These are phyloP conservation scores for Myioborus miniatus DNA, from an alignment of 2,797 vertebrate species.

Conservation along the genomic window DNA sequence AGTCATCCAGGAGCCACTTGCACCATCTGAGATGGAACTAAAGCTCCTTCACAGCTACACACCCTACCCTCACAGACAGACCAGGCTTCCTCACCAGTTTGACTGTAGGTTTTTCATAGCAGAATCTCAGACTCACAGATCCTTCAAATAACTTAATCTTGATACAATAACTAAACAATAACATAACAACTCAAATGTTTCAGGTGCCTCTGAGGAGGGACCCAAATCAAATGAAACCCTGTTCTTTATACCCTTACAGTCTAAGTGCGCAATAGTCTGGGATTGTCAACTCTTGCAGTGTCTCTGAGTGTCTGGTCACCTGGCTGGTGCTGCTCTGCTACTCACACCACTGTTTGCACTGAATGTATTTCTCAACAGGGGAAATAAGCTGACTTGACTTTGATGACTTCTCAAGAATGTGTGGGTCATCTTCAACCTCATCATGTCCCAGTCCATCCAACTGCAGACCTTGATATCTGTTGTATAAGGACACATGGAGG, in stretches of 20 bases:
- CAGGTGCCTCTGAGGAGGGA: rapidly evolving
- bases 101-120: not conserved
- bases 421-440: not conserved
- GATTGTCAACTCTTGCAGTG: rapidly evolving
- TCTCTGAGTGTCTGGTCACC: not conserved
- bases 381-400: not conserved
- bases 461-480: not conserved
- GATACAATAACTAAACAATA: not conserved
- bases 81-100: not conserved
- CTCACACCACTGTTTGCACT: not conserved
- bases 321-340: not conserved
- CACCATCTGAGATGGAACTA: not conserved
- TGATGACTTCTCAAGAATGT: not conserved
- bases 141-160: not conserved
- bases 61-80: not conserved
- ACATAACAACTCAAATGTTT: not conserved
- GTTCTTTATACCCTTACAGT: not conserved
- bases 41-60: not conserved
- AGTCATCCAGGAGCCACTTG: not conserved
- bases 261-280: too few relatives aligned
- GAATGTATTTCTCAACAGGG: not conserved
- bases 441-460: not conserved
- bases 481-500: not conserved
- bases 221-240: not conserved
- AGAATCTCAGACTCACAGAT: not conserved